Evolutionary conservation across 2,888 invertebrate species (phyloP), one percentile per base, ranked within the genome.

Genomic region (Gari tellinella): DNA sequence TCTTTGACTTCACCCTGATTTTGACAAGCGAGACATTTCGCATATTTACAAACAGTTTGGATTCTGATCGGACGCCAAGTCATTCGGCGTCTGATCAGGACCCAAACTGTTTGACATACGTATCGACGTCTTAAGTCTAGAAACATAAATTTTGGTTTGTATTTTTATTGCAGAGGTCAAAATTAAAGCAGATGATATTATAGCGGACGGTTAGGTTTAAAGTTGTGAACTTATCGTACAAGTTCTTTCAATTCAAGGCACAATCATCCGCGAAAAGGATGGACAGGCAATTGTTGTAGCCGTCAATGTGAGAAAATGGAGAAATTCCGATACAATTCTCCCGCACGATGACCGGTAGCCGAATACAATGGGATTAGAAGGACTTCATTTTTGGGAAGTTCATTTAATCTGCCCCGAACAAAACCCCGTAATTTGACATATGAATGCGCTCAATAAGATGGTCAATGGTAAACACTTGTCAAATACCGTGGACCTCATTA

Each of bases 341-440:
- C 41, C 45, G 67, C 68, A 72, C 53, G 68, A 68, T 68, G 62
- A 62, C 58, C 72, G 43, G 52, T 72, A 57, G 56, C 57, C 43
- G 48, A 2, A 37, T 25, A 77, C 77, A 77, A 77, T 77, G 63
- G 72, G 77, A 77, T 77, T 77, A 77, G 53, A 61, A 61, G 77
- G 62, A 65, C 65, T 72, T 72, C 77, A 65, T 72, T 69, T 66
- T 63, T 69, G 65, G 69, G 69, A 72, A 77, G 77, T 77, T 72
- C 77, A 77, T 77, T 57, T 77, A 77, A 77, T 77, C 77, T 72
- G 65, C 49, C 58, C 63, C 55, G 69, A 37, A 78, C 78, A 78
- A 78, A 78, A 70, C 73, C 70, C 73, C 78, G 60, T 78, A 78
- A 78, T 78, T 78, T 78, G 78, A 78, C 78, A 78, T 73, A 70